A percentile compares a stretch with the other conserved stretches of the same genome.
Conservation (phyloP, 2,888 invertebrate species). For the Ganaspis brasiliensis region DNA sequence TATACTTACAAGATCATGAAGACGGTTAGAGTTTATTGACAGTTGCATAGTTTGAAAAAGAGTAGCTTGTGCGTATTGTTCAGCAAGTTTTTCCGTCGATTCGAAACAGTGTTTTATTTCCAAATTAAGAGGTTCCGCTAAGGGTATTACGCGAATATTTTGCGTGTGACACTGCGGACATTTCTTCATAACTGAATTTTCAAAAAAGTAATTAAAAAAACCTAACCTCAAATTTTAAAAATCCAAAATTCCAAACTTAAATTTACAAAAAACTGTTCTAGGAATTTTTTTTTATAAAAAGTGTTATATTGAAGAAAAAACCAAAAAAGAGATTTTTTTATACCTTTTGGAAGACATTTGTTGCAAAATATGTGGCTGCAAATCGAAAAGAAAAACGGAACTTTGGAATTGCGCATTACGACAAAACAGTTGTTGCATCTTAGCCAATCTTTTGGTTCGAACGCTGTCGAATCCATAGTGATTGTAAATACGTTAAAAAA, state of each 20-base stretch:
- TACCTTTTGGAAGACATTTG: background rate
- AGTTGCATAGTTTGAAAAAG: background rate
- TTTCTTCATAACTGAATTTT: background rate
- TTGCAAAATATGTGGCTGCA: slow-evolving; percentile 16
- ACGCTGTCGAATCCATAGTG: background rate
- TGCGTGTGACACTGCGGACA: background rate
- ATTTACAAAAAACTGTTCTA: too few species aligned
- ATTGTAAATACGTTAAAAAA: background rate
- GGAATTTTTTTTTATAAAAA: too few species aligned
- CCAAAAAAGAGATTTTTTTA: too few species aligned
- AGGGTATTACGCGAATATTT: background rate
- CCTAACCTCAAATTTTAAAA: too few species aligned
- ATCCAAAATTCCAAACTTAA: too few species aligned
- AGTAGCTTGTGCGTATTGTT: slow-evolving; percentile 72
- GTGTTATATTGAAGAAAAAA: too few species aligned
- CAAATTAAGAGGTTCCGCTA: background rate
- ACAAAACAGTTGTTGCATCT: background rate
- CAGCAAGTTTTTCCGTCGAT: slow-evolving; percentile 64
- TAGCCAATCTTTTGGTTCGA: background rate
- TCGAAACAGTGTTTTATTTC: slow-evolving; percentile 33
- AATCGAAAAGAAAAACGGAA: background rate
- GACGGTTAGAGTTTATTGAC: background rate
- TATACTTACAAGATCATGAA: background rate
- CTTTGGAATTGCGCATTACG: background rate
- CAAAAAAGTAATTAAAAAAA: background rate